Percentiles rank a stretch among this genome's conserved stretches.
Evolutionary conservation across 2,797 vertebrate genomes (phyloP).

Genomic region (Coccyzus lansbergi): DNA sequence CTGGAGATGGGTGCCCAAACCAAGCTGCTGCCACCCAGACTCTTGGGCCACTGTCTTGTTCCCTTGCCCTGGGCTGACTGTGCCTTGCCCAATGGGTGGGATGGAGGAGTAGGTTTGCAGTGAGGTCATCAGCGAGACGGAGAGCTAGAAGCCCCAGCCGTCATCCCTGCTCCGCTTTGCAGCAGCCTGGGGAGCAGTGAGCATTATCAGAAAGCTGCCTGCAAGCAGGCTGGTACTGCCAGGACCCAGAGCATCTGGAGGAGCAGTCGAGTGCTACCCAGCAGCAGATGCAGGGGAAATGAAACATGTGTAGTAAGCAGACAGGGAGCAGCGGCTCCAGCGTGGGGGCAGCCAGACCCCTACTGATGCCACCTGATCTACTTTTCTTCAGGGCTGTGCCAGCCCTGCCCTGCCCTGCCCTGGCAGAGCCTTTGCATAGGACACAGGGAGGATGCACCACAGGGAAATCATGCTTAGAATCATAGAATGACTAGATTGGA

Average conservation of each 20-base stretch:
- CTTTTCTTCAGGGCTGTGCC: background rate
- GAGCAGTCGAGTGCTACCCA: background rate
- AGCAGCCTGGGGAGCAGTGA: background rate
- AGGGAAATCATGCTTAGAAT: rapidly evolving
- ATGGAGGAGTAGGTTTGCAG: background rate
- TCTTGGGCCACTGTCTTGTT: no score
- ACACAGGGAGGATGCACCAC: rapidly evolving
- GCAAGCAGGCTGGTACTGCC: background rate
- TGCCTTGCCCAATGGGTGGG: rapidly evolving
- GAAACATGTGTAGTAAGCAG: background rate
- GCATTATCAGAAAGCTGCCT: background rate
- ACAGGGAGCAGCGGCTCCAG: background rate
- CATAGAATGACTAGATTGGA: no score
- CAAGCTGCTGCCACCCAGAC: background rate
- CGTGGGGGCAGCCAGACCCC: background rate
- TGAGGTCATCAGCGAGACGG: background rate
- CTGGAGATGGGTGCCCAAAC: background rate
- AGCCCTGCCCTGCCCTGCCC: background rate
- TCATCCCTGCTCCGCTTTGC: background rate
- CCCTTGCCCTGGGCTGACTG: rapidly evolving
- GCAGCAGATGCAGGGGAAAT: background rate
- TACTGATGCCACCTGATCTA: background rate
- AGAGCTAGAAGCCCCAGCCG: background rate
- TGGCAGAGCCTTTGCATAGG: background rate
- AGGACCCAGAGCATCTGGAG: background rate